Base-by-base conservation (phyloP, 2,113 vertebrate species). In the Ondatra zibethicus region DNA sequence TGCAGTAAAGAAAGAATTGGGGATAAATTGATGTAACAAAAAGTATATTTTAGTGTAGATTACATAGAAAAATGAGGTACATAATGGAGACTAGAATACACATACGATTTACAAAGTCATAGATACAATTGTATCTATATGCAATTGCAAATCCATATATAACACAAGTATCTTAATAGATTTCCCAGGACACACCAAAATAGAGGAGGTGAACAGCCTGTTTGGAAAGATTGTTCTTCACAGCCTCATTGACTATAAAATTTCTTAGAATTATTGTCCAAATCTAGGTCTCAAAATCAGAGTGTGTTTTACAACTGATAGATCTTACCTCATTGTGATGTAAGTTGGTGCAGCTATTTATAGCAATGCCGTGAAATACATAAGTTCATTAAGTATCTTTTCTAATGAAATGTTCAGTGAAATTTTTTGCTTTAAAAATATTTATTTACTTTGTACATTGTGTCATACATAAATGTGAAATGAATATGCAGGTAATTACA, bases 221-320 rank as follows among this genome's bases (percentile, higher is more conserved):
- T 58, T 58, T 47, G 14, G 75, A 8, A 47, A 77, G 21, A 45
- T 29, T 77, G 27, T 47, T 77, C 25, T 47, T 47, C 2, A 14
- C 11, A 77, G 75, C 27, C 27, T 29, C 27, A 47, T 17, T 29
- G 45, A 47, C 2, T 6, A 0, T 25, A 19, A 2, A 33, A 2
- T 42, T 96, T 94, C 70, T 92, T 88, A 88, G 85, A 96, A 16
- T 81, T 50, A 16, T 42, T 63, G 11, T 77, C 70, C 82, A 85
- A 97, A 78, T 75, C 7, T 89, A 90, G 61, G 25, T 36, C 42
- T 96, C 10, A 88, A 47, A 90, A 42, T 88, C 75, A 92, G 23
- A 39, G 16, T 55, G 0, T 92, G 58, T 87, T 93, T 96, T 97
- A 45, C 55, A 65, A 17, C 36, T 47, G 80, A 82, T 68, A 85